These are phyloP conservation scores for Trichonephila clavata DNA, from an alignment of 1,140 invertebrate genomes.

Conservation along the genomic window DNA sequence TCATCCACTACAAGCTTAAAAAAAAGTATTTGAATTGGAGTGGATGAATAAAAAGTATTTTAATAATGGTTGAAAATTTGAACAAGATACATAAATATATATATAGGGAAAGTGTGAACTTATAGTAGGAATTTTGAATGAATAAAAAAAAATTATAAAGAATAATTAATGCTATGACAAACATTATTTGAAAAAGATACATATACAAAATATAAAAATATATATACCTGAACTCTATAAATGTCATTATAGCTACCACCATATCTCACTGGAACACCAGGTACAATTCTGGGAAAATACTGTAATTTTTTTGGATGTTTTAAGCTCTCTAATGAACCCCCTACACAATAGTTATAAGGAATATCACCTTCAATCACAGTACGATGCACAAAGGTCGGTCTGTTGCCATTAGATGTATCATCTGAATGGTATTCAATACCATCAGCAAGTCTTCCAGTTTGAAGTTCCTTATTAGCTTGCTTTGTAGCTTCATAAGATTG, in stretches of 20 bases:
- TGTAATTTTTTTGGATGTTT: conserved; percentile 61
- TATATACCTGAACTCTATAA: conserved; percentile 61
- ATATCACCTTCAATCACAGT: neutral
- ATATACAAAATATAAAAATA: neutral
- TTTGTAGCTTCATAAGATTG: conserved; percentile 44
- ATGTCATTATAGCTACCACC: conserved; percentile 70
- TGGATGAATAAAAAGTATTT: too few relatives aligned
- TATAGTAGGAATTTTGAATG: too few relatives aligned
- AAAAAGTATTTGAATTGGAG: too few relatives aligned
- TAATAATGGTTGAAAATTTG: too few relatives aligned
- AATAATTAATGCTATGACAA: too few relatives aligned
- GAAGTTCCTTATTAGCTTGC: conserved; percentile 10
- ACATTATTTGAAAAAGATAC: neutral
- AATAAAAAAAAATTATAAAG: too few relatives aligned
- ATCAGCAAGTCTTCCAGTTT: neutral
- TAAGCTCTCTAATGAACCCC: conserved; percentile 69
- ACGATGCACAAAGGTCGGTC: neutral
- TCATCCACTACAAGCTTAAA: too few relatives aligned
- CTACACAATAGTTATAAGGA: conserved; percentile 65
- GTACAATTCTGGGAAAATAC: conserved; percentile 55
- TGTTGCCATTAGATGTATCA: conserved; percentile 72
- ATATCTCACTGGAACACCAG: conserved; percentile 61
- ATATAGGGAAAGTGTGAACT: too few relatives aligned
- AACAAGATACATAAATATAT: too few relatives aligned
- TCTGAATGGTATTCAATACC: conserved; percentile 47